Conservation (phyloP, 1,140 invertebrate species). For the Aphaenogaster rudis region DNA sequence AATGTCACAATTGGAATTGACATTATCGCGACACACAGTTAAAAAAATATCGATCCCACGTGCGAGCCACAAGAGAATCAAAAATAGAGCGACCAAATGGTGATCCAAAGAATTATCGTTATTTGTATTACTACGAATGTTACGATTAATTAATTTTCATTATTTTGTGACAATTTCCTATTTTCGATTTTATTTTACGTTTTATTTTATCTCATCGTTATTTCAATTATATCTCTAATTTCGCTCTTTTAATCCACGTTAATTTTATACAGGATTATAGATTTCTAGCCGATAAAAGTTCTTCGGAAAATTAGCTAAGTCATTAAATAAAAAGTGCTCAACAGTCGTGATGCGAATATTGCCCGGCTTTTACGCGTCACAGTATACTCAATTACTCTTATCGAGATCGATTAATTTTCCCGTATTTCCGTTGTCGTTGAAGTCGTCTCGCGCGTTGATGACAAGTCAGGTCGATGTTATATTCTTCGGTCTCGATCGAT, state of each 20-base stretch:
- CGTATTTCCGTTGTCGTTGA: not conserved
- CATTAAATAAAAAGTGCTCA: not conserved
- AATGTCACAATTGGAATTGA: constrained; percentile 33
- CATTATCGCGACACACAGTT: constrained; percentile 41
- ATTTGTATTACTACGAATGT: not conserved
- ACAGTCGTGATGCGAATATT: not conserved
- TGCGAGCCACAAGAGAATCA: not conserved
- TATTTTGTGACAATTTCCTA: not conserved
- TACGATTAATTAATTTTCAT: not conserved
- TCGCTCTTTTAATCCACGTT: not conserved
- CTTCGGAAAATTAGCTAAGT: not conserved
- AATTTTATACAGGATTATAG: not conserved
- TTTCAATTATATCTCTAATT: not conserved
- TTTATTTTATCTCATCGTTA: not conserved
- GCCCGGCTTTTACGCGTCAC: not conserved
- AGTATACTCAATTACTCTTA: not conserved
- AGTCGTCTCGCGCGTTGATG: not conserved
- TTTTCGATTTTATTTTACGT: not conserved
- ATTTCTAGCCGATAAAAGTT: not conserved
- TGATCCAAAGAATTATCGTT: not conserved
- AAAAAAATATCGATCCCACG: constrained; percentile 19
- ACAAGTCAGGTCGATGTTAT: constrained; percentile 10
- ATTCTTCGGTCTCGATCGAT: constrained; percentile 38
- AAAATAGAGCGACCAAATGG: not conserved
- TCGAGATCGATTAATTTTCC: not conserved